Percentiles rank a stretch among this genome's conserved stretches.
Conservation (phyloP, 2,113 vertebrate species). For the Ibidorhyncha struthersii region DNA sequence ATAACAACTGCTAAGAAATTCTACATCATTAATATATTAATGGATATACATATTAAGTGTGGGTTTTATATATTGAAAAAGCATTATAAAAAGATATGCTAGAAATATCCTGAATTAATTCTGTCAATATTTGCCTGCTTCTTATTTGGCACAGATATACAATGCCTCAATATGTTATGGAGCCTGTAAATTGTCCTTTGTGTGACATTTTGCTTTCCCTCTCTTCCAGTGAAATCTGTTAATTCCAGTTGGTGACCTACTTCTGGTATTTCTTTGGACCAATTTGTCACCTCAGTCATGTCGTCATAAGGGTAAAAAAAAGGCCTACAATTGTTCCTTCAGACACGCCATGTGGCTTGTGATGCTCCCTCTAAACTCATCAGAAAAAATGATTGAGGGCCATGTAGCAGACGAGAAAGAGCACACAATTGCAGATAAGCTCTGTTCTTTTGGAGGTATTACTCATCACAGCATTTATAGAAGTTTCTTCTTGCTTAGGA, state of each 20-base stretch:
- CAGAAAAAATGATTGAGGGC: background rate
- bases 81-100: background rate
- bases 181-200: background rate
- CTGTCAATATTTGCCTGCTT: background rate
- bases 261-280: background rate
- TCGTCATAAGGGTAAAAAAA: background rate
- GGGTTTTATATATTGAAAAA: background rate
- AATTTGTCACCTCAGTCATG: background rate
- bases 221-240: background rate
- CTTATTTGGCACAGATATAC: background rate
- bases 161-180: background rate
- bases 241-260: background rate
- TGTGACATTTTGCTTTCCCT: background rate
- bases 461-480: background rate
- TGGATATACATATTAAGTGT: background rate
- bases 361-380: background rate
- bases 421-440: background rate
- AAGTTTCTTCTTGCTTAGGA: background rate
- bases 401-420: background rate
- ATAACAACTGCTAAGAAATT: background rate
- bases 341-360: background rate
- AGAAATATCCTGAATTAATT: background rate
- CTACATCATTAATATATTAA: background rate
- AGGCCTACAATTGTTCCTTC: background rate
- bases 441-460: background rate